These are phyloP conservation scores for Florisuga fusca DNA, from an alignment of 2,797 vertebrate genomes.

Conservation along the genomic window DNA sequence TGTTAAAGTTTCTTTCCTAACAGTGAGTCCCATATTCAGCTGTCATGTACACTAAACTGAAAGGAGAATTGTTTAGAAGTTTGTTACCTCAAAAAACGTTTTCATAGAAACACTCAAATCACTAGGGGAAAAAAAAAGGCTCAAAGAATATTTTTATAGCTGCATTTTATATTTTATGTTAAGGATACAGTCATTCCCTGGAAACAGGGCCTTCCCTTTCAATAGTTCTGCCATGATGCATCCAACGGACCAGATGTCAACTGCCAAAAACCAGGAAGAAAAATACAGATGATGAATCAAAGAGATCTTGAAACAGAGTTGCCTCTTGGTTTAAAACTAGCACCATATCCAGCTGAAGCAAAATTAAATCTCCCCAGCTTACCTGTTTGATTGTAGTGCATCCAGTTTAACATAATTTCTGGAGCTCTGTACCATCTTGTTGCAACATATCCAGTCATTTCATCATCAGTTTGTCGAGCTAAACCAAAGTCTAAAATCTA, in stretches of 20 bases:
- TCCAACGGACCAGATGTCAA: slow-evolving; percentile 99
- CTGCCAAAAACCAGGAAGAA: slow-evolving; percentile 75
- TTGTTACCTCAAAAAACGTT: slow-evolving; percentile 26
- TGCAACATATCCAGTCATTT: slow-evolving; percentile 98
- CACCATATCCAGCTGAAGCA: neutral
- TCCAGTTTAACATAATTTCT: slow-evolving; percentile 99
- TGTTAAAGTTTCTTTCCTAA: neutral
- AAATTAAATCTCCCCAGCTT: slow-evolving; percentile 22
- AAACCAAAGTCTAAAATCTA: slow-evolving; percentile 98
- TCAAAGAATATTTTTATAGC: neutral
- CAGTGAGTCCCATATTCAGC: neutral
- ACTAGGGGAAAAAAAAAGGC: neutral
- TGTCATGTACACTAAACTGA: neutral
- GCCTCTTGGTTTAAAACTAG: neutral
- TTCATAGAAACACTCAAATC: neutral
- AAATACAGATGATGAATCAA: neutral
- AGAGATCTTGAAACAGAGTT: neutral
- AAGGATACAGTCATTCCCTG: slow-evolving; percentile 99
- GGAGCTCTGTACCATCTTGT: slow-evolving; percentile 98
- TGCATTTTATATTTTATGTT: neutral
- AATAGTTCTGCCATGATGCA: slow-evolving; percentile 99
- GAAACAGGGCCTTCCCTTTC: slow-evolving; percentile 96
- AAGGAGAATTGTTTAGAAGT: neutral
- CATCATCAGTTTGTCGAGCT: slow-evolving; percentile 95
- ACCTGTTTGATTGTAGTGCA: slow-evolving; percentile 99